Base-by-base conservation (phyloP, 2,113 vertebrate species). In the Pelvicachromis taeniatus region DNA sequence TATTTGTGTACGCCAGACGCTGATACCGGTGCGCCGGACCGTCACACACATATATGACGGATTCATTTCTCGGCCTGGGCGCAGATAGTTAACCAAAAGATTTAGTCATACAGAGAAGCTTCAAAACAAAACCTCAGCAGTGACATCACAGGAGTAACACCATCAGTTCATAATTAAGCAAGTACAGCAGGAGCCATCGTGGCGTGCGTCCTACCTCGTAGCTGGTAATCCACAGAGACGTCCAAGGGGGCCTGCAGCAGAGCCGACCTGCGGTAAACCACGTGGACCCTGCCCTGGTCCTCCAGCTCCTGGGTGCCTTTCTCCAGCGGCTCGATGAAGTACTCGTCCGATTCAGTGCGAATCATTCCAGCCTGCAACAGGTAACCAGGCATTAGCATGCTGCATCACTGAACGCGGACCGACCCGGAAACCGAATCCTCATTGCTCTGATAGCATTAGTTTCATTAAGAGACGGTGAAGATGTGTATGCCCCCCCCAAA, bases 311-410 rank as follows among this genome's bases (percentile, higher is more conserved):
- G 97, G 54, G 97, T 96, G 2, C 98, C 99, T 92, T 95, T 96
- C 91, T 99, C 97, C 96, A 99, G 93, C 8, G 99, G 99, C 92
- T 99, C 99, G 40, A 99, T 99, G 95, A 99, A 99, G 95, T 97
- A 99, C 52, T 99, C 99, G 29, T 99, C 98, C 7, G 96, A 94
- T 84, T 98, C 97, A 0, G 97, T 98, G 85, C 97, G 97, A 91
- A 99, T 99, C 97, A 99, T 98, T 77, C 99, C 99, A 86, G 98
- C 98, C 99, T 99, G 93, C 75, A 85, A 78, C 40, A 87, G 31
- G 77, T 78, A 3, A 56, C 2, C 4, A 4, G 56, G 33, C 10
- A 63, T n/a, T n/a, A 38, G 59, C 10, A 21, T 5, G 59, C 38
- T 48, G 40, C 81, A 54, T 5, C 3, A 5, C 5, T 2, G 16